phyloP scores from a whole-genome alignment of 2,797 vertebrate species.

The Melanotaenia maccullochi region DNA sequence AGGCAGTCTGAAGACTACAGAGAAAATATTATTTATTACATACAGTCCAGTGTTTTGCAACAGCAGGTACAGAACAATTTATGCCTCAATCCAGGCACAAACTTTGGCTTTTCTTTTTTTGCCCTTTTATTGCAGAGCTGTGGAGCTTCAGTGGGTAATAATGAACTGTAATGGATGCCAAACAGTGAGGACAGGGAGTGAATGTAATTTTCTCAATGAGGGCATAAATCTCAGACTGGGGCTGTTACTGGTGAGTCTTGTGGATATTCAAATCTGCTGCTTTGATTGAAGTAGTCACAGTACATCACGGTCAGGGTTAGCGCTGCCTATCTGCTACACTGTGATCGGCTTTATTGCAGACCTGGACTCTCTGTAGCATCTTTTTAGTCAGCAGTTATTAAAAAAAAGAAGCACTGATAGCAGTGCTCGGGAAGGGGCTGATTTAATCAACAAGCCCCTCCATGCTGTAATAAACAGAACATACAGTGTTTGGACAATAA shows the following conservation, averaged over 20 bases:
- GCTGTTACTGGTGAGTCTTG: conserved; percentile 78
- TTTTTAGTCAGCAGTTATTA: conserved; percentile 81
- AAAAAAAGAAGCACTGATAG: conserved; percentile 81
- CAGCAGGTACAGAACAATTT: conserved; percentile 77
- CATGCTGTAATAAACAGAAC: conserved; percentile 7
- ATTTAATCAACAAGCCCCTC: conserved; percentile 37
- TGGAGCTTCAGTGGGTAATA: conserved; percentile 67
- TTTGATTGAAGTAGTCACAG: conserved; percentile 84
- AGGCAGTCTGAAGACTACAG: conserved; percentile 15
- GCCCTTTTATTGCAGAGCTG: conserved; percentile 70
- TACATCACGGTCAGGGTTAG: conserved; percentile 79
- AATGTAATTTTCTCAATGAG: conserved; percentile 83
- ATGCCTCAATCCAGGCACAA: conserved; percentile 79
- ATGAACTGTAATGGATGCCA: conserved; percentile 82
- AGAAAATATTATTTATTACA: conserved; percentile 66
- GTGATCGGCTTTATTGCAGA: conserved; percentile 72
- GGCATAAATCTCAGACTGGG: conserved; percentile 79
- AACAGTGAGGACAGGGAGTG: conserved; percentile 77
- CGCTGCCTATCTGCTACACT: conserved; percentile 77
- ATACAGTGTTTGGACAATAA: conserved; percentile 57
- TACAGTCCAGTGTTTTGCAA: conserved; percentile 71
- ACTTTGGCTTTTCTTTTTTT: conserved; percentile 72
- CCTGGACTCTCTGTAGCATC: conserved; percentile 77
- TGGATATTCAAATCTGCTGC: conserved; percentile 82
- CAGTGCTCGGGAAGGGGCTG: conserved; percentile 33